These are phyloP conservation scores for Alectura lathami DNA, from an alignment of 2,113 vertebrate genomes.

Conservation along the genomic window DNA sequence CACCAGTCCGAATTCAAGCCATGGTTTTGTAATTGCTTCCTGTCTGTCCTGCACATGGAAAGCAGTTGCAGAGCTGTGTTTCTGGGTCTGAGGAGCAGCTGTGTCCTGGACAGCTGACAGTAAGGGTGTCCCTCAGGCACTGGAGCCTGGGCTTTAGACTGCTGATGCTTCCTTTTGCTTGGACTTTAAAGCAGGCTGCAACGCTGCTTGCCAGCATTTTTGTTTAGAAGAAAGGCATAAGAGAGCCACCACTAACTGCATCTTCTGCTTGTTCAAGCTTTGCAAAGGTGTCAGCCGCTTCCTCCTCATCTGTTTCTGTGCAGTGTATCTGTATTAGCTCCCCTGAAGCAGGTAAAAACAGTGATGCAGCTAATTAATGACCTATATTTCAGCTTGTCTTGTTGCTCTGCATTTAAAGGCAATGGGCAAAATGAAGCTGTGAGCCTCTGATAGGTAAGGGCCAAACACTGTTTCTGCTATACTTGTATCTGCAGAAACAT, in stretches of 20 bases:
- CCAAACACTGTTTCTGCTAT: not conserved
- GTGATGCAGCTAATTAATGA: fast-evolving
- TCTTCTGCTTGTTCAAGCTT: not conserved
- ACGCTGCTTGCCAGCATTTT: fast-evolving
- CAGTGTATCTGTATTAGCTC: not conserved
- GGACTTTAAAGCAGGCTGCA: not conserved
- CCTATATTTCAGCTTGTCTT: not conserved
- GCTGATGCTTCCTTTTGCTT: not conserved
- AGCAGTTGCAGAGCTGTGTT: not conserved
- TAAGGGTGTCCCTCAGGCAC: not conserved
- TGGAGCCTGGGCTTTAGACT: not conserved
- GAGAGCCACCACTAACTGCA: not conserved
- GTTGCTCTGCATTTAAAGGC: not conserved
- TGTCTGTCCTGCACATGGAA: not conserved
- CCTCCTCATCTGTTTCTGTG: not conserved
- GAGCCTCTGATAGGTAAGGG: not conserved
- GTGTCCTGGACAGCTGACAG: not conserved
- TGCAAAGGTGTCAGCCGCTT: not conserved
- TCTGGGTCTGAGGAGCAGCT: not conserved
- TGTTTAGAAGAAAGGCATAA: not conserved
- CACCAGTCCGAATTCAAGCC: not conserved
- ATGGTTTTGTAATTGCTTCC: not conserved
- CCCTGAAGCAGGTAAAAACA: not conserved
- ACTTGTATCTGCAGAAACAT: not conserved
- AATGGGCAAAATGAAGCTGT: not conserved